Evolutionary conservation across 2,888 invertebrate genomes (phyloP), one percentile per base, ranked within the genome.

Genomic region (Colletes collaris): DNA sequence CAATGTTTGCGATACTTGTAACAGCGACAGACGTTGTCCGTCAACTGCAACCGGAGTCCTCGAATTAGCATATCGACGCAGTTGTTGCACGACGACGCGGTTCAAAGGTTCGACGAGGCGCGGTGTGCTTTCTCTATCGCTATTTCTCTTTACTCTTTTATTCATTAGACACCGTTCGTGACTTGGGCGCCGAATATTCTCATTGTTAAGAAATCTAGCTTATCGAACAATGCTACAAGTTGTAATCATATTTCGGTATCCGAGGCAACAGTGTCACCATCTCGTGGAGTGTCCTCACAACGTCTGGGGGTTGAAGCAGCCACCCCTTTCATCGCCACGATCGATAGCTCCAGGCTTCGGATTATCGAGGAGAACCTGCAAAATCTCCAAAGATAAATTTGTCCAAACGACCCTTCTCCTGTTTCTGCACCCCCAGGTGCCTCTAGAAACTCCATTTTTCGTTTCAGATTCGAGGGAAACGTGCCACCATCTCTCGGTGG

Each of bases 401-500:
- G 0, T 10, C 27, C n/a, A n/a, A n/a, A 55, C 4, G 0, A 55
- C 8, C 27, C 35, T 11, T 49, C 49, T 49, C 6, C 10, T 11
- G 3, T 0, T 27, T 13, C 40, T 1, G 8, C 7, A 49, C 3
- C 7, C 7, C 27, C 0, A 10, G 27, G 7, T 44, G 49, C 6
- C 8, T 10, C 44, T 46, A 46, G 0, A 46, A 8, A 3, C 8
- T 10, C 44, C 10, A 46, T 8, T 46, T 46, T 46, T 8, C 3
- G 3, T 35, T 35, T 1, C 8, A 10, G 35, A 19, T 19, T 4
- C n/a, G 44, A 35, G 4, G 4, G 0, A 44, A 62, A 55, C 3
- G 68, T 75, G 44, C 70, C 79, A 76, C 85, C 87, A 88, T 89
- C 88, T 86, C 70, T 82, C 75, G 87, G 81, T 60, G 67, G 40